Evolutionary conservation across 1,140 invertebrate genomes (phyloP).

Genomic region (Drosophila kikkawai): DNA sequence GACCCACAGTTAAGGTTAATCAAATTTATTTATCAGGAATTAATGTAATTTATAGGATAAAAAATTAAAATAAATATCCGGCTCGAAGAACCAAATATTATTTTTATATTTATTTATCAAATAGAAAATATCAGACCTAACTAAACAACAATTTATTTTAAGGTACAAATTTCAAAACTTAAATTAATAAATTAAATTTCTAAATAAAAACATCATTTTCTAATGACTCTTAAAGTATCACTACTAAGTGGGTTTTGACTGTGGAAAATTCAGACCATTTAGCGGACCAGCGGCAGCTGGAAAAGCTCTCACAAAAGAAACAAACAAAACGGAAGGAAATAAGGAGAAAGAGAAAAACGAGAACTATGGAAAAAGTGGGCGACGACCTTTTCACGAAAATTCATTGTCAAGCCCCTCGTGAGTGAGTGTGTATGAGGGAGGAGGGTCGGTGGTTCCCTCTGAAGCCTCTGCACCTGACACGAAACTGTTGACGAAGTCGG

Average conservation of each 20-base stretch:
- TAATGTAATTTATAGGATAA: neutral
- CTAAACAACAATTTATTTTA: too few relatives aligned
- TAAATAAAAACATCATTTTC: too few relatives aligned
- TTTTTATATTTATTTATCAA: too few relatives aligned
- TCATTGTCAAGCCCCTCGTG: conserved; percentile 48
- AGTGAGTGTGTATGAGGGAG: conserved; percentile 3
- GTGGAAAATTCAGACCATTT: conserved; percentile 29
- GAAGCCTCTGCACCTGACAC: conserved; percentile 44
- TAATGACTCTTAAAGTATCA: too few relatives aligned
- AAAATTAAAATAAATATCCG: neutral
- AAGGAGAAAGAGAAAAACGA: conserved; percentile 17
- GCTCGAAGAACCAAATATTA: too few relatives aligned
- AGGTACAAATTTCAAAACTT: too few relatives aligned
- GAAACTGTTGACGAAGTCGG: conserved; percentile 51
- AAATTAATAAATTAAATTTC: too few relatives aligned
- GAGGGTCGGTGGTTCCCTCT: neutral
- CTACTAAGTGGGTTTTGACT: conserved; percentile 8
- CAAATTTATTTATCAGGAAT: neutral
- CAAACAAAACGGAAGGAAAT: conserved; percentile 32
- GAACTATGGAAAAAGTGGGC: conserved; percentile 38
- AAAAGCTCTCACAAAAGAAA: conserved; percentile 53
- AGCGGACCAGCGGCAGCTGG: conserved; percentile 49
- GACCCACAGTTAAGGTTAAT: conserved; percentile 2
- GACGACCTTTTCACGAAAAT: conserved; percentile 61
- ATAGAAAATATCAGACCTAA: too few relatives aligned